Evolutionary conservation across 2,888 invertebrate genomes (phyloP).

Genomic region (Cephus runcator): DNA sequence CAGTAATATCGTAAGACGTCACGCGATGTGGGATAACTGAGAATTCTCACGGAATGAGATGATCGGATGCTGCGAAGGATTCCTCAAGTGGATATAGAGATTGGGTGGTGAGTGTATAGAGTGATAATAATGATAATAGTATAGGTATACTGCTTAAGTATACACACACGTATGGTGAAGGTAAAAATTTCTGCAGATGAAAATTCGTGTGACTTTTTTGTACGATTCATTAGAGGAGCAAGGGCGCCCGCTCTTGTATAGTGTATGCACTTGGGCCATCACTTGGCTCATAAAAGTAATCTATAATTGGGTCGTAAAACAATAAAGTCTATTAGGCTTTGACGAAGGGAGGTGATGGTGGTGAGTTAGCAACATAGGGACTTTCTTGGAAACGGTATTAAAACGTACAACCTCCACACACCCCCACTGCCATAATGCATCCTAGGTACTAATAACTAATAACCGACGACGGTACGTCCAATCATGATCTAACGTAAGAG

Average conservation of each 20-base stretch:
- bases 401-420: slow-evolving; percentile 1
- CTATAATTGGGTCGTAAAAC: slow-evolving; percentile 62
- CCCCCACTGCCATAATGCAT: slow-evolving; percentile 5
- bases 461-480: slow-evolving; percentile 26
- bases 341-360: slow-evolving; percentile 14
- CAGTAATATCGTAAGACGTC: neutral
- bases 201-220: slow-evolving; percentile 14
- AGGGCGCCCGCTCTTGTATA: slow-evolving; percentile 2
- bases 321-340: slow-evolving; percentile 57
- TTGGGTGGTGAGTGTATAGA: neutral
- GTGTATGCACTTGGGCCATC: slow-evolving; percentile 24
- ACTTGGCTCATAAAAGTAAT: slow-evolving; percentile 58
- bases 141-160: neutral
- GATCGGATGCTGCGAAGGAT: neutral
- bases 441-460: slow-evolving; percentile 39
- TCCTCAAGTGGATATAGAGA: neutral
- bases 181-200: neutral
- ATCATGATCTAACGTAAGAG: slow-evolving; percentile 24
- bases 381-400: slow-evolving; percentile 29
- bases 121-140: neutral
- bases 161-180: neutral
- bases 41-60: neutral
- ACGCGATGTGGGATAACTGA: neutral
- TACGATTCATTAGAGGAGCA: slow-evolving; percentile 47
- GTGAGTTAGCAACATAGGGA: slow-evolving; percentile 14